Percentiles rank a stretch among this genome's conserved stretches.
phyloP scores from a whole-genome alignment of 2,797 vertebrate genomes.

The Rhabdophis nuchalis region DNA sequence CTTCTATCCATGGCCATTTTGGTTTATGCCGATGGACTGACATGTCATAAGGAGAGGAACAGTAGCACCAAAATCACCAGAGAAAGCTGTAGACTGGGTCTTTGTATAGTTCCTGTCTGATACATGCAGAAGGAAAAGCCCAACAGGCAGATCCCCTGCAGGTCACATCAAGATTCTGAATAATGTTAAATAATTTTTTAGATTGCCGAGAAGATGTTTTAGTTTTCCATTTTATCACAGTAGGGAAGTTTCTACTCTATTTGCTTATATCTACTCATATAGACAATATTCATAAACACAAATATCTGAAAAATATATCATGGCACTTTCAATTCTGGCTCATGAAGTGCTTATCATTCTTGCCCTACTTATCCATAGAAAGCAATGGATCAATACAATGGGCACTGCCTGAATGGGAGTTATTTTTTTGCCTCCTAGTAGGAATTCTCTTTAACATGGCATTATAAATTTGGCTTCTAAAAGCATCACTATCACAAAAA shows the following conservation, averaged over 20 bases:
- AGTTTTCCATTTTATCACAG: neutral
- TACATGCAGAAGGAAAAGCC: neutral
- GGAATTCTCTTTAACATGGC: neutral
- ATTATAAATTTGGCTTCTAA: neutral
- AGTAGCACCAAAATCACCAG: neutral
- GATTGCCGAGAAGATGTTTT: neutral
- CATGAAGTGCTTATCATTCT: neutral
- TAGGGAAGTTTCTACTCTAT: neutral
- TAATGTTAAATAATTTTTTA: neutral
- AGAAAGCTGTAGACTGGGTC: neutral
- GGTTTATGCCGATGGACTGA: neutral
- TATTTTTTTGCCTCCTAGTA: neutral
- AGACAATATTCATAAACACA: neutral
- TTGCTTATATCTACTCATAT: neutral
- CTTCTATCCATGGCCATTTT: neutral
- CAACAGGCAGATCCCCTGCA: neutral
- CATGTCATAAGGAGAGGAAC: neutral
- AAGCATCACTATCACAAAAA: neutral
- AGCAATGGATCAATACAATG: constrained; percentile 14
- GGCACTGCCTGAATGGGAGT: neutral
- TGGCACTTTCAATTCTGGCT: neutral
- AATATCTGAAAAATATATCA: neutral
- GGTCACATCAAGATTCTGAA: neutral
- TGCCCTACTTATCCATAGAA: constrained; percentile 3
- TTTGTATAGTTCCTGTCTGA: neutral